Conservation (phyloP, 92 coral and sea anemone species). For the Porites divaricata region DNA sequence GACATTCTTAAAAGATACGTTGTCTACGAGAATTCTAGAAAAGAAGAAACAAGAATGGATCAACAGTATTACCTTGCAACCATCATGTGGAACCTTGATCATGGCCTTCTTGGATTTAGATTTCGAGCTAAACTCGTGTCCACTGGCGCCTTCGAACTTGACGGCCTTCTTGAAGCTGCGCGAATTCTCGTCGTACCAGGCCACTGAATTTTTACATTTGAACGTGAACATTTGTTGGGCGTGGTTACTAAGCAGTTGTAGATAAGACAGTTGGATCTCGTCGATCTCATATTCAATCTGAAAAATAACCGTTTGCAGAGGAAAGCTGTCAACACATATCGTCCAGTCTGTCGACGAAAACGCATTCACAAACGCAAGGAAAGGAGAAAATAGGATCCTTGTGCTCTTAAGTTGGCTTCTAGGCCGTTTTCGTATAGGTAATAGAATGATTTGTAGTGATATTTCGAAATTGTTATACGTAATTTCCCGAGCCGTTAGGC, state of each 20-base stretch:
- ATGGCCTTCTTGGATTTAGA: constrained; percentile 62
- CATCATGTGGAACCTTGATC: constrained; percentile 80
- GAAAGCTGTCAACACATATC: background rate
- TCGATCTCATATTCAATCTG: constrained; percentile 80
- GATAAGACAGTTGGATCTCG: constrained; percentile 74
- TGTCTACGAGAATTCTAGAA: too few relatives aligned
- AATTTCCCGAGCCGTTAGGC: too few relatives aligned
- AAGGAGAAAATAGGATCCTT: background rate
- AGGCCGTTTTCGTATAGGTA: too few relatives aligned
- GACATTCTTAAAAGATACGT: too few relatives aligned
- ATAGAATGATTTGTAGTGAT: too few relatives aligned
- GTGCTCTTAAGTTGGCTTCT: too few relatives aligned
- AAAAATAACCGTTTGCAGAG: background rate
- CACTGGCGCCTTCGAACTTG: constrained; percentile 72
- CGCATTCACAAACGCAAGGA: too few relatives aligned
- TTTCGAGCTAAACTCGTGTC: constrained; percentile 64
- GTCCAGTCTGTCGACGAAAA: too few relatives aligned
- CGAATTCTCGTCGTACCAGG: constrained; percentile 70
- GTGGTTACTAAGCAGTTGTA: constrained; percentile 79
- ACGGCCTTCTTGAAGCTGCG: constrained; percentile 59
- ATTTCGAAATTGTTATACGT: too few relatives aligned
- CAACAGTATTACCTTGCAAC: constrained; percentile 74
- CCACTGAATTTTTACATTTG: constrained; percentile 81
- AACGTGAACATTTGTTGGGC: constrained; percentile 81
- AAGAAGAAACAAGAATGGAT: too few relatives aligned